A percentile compares a stretch with the other conserved stretches of the same genome.
Evolutionary conservation across 2,888 invertebrate species (phyloP).

Genomic region (Tipula vernalis): DNA sequence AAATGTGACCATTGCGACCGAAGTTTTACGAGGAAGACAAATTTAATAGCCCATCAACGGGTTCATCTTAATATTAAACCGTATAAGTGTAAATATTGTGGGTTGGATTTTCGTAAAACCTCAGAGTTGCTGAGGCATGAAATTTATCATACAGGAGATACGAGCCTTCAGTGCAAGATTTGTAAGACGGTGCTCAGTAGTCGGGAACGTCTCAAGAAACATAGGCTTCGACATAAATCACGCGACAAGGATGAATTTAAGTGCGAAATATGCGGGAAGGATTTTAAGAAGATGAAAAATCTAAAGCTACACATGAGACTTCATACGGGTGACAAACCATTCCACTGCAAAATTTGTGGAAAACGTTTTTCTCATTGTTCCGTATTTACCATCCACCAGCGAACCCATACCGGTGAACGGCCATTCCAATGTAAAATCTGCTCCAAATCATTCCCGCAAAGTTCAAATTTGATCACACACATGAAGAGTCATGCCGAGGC

Average conservation of each 20-base stretch:
- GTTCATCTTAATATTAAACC: not conserved
- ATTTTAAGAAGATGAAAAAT: conserved; percentile 12
- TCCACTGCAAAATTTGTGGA: conserved; percentile 7
- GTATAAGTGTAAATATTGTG: conserved; percentile 23
- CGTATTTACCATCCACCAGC: conserved; percentile 33
- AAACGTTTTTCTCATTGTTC: conserved; percentile 6
- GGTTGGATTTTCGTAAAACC: not conserved
- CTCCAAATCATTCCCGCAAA: conserved; percentile 23
- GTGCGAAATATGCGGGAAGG: conserved; percentile 10
- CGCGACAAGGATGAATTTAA: not conserved
- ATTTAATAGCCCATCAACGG: not conserved
- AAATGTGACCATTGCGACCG: not conserved
- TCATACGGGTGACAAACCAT: conserved; percentile 11
- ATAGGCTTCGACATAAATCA: not conserved
- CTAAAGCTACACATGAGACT: conserved; percentile 8
- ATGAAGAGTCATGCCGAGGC: conserved; percentile 8
- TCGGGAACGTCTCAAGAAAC: not conserved
- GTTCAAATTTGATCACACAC: conserved; percentile 20
- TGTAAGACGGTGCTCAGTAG: not conserved
- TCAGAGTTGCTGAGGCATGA: conserved; percentile 9
- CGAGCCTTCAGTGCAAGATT: conserved; percentile 8
- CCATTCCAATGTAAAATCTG: conserved; percentile 34
- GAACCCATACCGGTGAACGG: conserved; percentile 42
- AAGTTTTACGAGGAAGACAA: not conserved
- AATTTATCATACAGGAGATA: conserved; percentile 12